A percentile compares a stretch with the other conserved stretches of the same genome.
Conservation (phyloP, 2,888 invertebrate genomes). For the Pseudoips prasinana region DNA sequence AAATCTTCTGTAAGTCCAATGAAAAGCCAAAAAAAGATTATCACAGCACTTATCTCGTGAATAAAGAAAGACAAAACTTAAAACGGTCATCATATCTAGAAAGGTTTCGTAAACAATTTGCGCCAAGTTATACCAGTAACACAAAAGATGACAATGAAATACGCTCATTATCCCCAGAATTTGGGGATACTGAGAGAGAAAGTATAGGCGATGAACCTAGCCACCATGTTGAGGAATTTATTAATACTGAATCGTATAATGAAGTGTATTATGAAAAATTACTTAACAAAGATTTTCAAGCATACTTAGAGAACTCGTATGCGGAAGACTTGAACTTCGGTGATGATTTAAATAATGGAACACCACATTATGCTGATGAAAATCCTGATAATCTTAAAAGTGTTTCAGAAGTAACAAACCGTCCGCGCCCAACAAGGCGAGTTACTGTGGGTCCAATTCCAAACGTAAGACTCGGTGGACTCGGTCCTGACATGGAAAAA, state of each 20-base stretch:
- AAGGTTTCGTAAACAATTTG: conserved; percentile 65
- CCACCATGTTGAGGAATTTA: conserved; percentile 51
- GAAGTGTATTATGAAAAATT: conserved; percentile 70
- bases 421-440: conserved; percentile 45
- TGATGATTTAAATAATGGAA: conserved; percentile 37
- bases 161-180: conserved; percentile 67
- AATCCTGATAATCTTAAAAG: conserved; percentile 54
- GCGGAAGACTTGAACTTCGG: conserved; percentile 45
- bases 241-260: conserved; percentile 68
- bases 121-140: conserved; percentile 29
- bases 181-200: conserved; percentile 69
- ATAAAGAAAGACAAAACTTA: conserved; percentile 46
- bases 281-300: conserved; percentile 47
- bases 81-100: conserved; percentile 59
- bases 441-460: conserved; percentile 48
- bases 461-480: conserved; percentile 62
- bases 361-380: conserved; percentile 27
- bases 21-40: conserved; percentile 35
- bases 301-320: conserved; percentile 51
- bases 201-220: conserved; percentile 54
- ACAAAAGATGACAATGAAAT: conserved; percentile 46
- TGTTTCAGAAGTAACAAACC: conserved; percentile 62
- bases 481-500: conserved; percentile 68
- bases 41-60: conserved; percentile 50
- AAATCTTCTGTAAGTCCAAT: conserved; percentile 19